phyloP scores from a whole-genome alignment of 2,113 vertebrate genomes.

The Urocolius indicus region DNA sequence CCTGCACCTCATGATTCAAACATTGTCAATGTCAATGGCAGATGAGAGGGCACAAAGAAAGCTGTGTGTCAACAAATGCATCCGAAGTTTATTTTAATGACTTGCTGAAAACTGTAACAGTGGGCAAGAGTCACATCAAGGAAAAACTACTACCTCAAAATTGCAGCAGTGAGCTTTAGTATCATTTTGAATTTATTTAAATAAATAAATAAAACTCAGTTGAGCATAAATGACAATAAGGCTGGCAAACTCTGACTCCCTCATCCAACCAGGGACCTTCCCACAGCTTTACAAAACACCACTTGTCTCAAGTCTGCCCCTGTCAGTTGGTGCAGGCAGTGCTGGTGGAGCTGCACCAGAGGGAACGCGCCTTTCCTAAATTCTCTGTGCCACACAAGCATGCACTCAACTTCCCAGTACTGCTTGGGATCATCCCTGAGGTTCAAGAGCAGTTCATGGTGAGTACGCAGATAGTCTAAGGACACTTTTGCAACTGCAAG shows the following conservation, averaged over 20 bases:
- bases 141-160: neutral
- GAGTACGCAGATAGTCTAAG: neutral
- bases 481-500: neutral
- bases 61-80: neutral
- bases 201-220: neutral
- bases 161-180: neutral
- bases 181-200: neutral
- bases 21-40: neutral
- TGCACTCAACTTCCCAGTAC: neutral
- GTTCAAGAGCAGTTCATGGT: neutral
- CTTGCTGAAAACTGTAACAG: neutral
- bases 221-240: neutral
- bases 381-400: neutral
- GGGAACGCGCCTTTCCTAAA: rapidly evolving
- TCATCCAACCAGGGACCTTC: neutral
- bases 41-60: neutral
- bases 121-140: neutral
- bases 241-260: neutral
- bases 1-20: neutral
- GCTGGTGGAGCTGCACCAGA: neutral
- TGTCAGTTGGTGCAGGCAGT: rapidly evolving
- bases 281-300: neutral
- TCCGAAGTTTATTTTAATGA: neutral
- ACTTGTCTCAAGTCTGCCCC: too few relatives aligned
- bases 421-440: neutral